Evolutionary conservation across 2,888 invertebrate species (phyloP), one percentile per base, ranked within the genome.

Genomic region (Parnassius orleans): DNA sequence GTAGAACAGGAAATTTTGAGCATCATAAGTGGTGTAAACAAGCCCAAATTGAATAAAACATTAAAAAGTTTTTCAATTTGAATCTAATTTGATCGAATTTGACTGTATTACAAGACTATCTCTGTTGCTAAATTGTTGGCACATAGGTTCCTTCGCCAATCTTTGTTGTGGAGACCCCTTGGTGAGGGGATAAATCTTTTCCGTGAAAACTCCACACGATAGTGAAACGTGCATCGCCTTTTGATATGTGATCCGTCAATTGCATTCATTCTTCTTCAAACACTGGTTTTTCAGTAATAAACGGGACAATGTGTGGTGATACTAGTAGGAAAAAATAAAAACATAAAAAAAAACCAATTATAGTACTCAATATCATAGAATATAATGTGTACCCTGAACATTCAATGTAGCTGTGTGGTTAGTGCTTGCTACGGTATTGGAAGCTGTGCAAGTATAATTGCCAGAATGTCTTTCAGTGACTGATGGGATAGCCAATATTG

Each of bases 151-250:
- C 92, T 75, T 93, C 93, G 68, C 93, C 93, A 76, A 93, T 93
- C 80, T 92, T 93, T 79, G 90, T 92, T 64, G 94, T 92, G 60
- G 91, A 85, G 69, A 93, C 90, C 79, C 93, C 92, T 80, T 92
- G 86, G 65, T 90, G 88, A 70, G 91, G 90, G 74, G 92, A 90
- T 60, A 91, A 82, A 66, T 92, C 92, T 81, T 90, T 83, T 70
- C 93, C 91, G 81, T 96, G 95, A 81, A 95, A 94, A 75, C 93
- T 93, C 97, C 97, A 97, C 57, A 92, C 93, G 64, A 97, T 94
- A 69, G 93, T 93, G 65, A 97, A 92, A 57, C 96, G 96, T 67
- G 92, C 83, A 78, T 96, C 95, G 61, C 95, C 95, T 82, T 94
- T 94, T 53, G 92, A 92, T 67, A 94, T 92, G 69, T 93, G 92